Percentiles rank a stretch among this genome's conserved stretches.
These are phyloP conservation scores for Achroia grisella DNA, from an alignment of 1,140 invertebrate species.

Conservation along the genomic window DNA sequence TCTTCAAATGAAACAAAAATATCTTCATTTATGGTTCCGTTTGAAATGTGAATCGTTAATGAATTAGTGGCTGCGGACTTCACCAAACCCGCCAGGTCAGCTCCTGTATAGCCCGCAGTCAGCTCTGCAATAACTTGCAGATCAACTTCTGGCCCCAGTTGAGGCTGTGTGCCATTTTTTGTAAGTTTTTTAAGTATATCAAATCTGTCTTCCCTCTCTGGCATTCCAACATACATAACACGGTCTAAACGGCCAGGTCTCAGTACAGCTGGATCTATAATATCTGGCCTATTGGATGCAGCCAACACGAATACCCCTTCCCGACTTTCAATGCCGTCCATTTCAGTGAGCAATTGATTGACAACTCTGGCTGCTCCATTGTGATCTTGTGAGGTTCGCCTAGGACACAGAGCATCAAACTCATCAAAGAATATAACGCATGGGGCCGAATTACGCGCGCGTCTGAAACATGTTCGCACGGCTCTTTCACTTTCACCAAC, in stretches of 20 bases:
- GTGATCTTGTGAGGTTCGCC: constrained; percentile 84
- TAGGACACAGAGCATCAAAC: constrained; percentile 96
- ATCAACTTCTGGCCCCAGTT: constrained; percentile 84
- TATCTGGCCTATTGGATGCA: constrained; percentile 97
- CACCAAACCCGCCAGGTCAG: constrained; percentile 87
- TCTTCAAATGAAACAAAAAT: constrained; percentile 68
- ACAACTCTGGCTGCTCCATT: constrained; percentile 88
- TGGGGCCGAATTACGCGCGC: constrained; percentile 95
- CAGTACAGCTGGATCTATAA: constrained; percentile 96
- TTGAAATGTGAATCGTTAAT: constrained; percentile 74
- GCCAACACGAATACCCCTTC: constrained; percentile 96
- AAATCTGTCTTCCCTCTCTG: constrained; percentile 82
- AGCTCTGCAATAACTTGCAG: constrained; percentile 80
- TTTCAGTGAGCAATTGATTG: constrained; percentile 98
- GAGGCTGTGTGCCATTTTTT: constrained; percentile 88
- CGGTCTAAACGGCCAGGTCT: constrained; percentile 96
- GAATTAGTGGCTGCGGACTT: constrained; percentile 87
- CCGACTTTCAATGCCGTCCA: too few species aligned
- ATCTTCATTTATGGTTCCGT: constrained; percentile 47
- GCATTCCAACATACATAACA: constrained; percentile 95
- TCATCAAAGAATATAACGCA: constrained; percentile 99
- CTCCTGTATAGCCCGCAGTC: constrained; percentile 91
- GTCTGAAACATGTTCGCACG: constrained; percentile 94
- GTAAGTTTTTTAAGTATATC: constrained; percentile 95
- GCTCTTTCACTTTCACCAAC: constrained; percentile 99